These are phyloP conservation scores for Disparrhopalites patrizii DNA, from an alignment of 2,888 invertebrate species.

Conservation along the genomic window DNA sequence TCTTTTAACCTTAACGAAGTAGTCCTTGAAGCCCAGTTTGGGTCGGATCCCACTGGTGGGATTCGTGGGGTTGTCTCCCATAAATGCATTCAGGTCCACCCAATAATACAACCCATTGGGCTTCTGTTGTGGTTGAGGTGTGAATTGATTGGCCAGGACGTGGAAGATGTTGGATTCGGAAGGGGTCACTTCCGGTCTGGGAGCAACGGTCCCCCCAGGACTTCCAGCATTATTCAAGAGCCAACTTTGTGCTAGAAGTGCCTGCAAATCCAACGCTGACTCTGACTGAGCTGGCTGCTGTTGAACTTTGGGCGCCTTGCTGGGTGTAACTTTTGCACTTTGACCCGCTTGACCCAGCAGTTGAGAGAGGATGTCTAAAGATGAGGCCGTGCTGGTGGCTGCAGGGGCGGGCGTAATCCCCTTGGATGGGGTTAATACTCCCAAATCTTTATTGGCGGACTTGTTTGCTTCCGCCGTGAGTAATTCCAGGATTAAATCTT, in stretches of 20 bases:
- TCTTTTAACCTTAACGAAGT: conserved; percentile 36
- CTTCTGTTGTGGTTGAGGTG: conserved; percentile 30
- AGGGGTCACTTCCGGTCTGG: conserved; percentile 19
- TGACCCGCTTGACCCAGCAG: conserved; percentile 30
- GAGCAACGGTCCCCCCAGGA: too few species aligned
- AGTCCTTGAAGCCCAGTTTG: conserved; percentile 40
- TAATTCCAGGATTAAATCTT: conserved; percentile 18
- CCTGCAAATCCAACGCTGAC: conserved; percentile 26
- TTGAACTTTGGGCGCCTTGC: too few species aligned
- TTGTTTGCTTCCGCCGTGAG: not conserved
- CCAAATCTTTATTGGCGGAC: not conserved
- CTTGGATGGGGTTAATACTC: not conserved
- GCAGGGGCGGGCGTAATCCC: not conserved
- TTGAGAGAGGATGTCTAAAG: conserved; percentile 40
- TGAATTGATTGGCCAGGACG: conserved; percentile 25
- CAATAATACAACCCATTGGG: conserved; percentile 45
- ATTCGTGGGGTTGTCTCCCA: conserved; percentile 33
- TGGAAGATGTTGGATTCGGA: conserved; percentile 36
- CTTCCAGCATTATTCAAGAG: not conserved
- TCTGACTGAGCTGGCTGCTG: too few species aligned
- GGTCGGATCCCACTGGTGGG: conserved; percentile 42
- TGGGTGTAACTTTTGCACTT: conserved; percentile 49
- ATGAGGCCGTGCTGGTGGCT: conserved; percentile 30
- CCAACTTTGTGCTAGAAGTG: conserved; percentile 20
- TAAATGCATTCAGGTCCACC: conserved; percentile 43